phyloP scores from a whole-genome alignment of 92 coral and sea anemone species.

The Zoanthus solanderi region DNA sequence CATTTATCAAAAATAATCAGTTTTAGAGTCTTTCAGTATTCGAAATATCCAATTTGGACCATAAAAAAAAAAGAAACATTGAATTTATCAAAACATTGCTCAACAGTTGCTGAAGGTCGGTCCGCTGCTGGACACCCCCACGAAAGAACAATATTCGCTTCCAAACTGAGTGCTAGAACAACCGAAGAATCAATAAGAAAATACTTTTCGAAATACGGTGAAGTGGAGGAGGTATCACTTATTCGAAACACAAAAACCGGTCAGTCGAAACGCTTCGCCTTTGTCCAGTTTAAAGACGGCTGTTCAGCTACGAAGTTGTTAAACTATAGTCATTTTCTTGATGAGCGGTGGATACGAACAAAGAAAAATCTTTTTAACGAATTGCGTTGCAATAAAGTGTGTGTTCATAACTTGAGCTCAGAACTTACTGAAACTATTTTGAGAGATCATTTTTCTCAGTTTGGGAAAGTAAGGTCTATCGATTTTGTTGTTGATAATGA shows the following conservation, averaged over 20 bases:
- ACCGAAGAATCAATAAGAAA: slow-evolving; percentile 7
- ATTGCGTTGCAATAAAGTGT: slow-evolving; percentile 41
- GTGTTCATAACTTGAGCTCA: slow-evolving; percentile 46
- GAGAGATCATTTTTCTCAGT: slow-evolving; percentile 62
- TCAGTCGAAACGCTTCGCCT: slow-evolving; percentile 58
- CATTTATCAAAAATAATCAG: background rate
- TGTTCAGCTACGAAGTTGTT: slow-evolving; percentile 55
- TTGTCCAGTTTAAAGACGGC: slow-evolving; percentile 58
- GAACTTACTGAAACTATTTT: slow-evolving; percentile 37
- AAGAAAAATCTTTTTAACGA: slow-evolving; percentile 4
- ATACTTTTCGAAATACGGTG: slow-evolving; percentile 25
- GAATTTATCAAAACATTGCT: background rate
- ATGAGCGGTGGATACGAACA: slow-evolving; percentile 56
- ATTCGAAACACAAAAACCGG: slow-evolving; percentile 33
- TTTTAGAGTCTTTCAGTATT: background rate
- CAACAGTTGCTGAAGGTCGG: background rate
- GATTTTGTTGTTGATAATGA: slow-evolving; percentile 24
- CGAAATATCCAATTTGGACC: background rate
- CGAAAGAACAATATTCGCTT: slow-evolving; percentile 28
- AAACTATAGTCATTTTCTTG: slow-evolving; percentile 50
- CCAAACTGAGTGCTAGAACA: slow-evolving; percentile 23
- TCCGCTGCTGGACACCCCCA: background rate
- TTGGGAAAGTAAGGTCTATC: slow-evolving; percentile 57
- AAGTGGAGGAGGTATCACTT: slow-evolving; percentile 7
- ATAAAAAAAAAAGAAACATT: background rate